Evolutionary conservation across 2,888 invertebrate species (phyloP).

Genomic region (Invenusta paracnida): DNA sequence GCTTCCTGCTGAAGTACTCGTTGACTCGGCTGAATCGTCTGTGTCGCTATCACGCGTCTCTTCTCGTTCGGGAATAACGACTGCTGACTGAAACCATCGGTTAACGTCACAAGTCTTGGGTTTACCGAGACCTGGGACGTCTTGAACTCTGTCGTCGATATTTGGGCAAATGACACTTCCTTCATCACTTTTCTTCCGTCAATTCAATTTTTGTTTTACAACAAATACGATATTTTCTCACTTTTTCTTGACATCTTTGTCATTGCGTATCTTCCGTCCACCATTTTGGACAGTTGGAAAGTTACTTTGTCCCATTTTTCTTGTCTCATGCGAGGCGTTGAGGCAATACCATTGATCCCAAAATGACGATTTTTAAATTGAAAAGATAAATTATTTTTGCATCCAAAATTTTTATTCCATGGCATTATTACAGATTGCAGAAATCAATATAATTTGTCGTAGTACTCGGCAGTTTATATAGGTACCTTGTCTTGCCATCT

Average conservation of each 20-base stretch:
- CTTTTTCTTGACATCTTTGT: not conserved
- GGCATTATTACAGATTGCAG: not conserved
- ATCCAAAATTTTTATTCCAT: not conserved
- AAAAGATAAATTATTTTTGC: not conserved
- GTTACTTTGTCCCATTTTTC: not conserved
- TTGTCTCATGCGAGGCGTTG: not conserved
- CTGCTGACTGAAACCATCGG: not conserved
- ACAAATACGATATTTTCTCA: not conserved
- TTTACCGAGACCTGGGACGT: not conserved
- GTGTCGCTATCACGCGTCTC: not conserved
- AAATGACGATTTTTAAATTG: slow-evolving; percentile 1
- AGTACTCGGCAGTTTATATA: too few relatives aligned
- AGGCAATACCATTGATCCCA: slow-evolving; percentile 10
- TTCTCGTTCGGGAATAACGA: not conserved
- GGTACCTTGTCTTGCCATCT: too few relatives aligned
- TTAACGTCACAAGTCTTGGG: slow-evolving; percentile 7
- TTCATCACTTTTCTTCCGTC: not conserved
- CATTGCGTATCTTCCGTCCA: not conserved
- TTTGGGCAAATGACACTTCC: not conserved
- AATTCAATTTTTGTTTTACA: not conserved
- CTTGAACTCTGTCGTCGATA: not conserved
- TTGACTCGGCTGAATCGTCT: not conserved
- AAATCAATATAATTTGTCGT: not conserved
- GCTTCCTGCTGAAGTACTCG: not conserved
- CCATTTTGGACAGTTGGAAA: not conserved